Evolutionary conservation across 1,140 invertebrate species (phyloP).

Genomic region (Dufourea novaeangliae): DNA sequence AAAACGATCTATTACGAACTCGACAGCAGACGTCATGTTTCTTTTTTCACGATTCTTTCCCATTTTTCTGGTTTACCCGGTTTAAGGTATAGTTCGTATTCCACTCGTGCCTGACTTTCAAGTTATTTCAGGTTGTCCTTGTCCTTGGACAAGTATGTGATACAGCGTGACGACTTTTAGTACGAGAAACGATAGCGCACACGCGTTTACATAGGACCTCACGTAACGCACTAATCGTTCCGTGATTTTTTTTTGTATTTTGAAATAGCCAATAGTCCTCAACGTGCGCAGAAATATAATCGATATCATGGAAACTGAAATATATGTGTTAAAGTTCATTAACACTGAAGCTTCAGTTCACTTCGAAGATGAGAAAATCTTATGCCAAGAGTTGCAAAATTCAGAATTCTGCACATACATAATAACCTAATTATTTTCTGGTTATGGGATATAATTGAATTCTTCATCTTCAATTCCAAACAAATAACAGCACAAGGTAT

Average conservation of each 20-base stretch:
- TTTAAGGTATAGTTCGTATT: constrained; percentile 20
- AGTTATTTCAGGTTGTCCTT: constrained; percentile 29
- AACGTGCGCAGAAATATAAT: not conserved
- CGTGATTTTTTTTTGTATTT: constrained; percentile 3
- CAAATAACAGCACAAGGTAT: too few species aligned
- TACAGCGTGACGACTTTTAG: constrained; percentile 15
- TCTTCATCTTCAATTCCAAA: too few species aligned
- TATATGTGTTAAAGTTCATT: not conserved
- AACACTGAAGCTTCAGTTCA: too few species aligned
- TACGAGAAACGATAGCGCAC: constrained; percentile 26
- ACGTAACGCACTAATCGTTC: not conserved
- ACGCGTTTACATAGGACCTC: not conserved
- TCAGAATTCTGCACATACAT: too few species aligned
- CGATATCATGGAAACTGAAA: not conserved
- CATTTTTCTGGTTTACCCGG: not conserved
- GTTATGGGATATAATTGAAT: too few species aligned
- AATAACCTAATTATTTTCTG: too few species aligned
- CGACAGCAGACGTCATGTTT: not conserved
- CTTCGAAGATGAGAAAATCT: too few species aligned
- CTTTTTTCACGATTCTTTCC: not conserved
- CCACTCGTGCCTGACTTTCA: not conserved
- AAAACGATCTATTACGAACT: too few species aligned
- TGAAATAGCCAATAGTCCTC: too few species aligned
- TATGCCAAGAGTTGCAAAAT: too few species aligned
- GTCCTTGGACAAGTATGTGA: constrained; percentile 32